phyloP scores from a whole-genome alignment of 2,113 vertebrate genomes.

The Scatophagus argus region DNA sequence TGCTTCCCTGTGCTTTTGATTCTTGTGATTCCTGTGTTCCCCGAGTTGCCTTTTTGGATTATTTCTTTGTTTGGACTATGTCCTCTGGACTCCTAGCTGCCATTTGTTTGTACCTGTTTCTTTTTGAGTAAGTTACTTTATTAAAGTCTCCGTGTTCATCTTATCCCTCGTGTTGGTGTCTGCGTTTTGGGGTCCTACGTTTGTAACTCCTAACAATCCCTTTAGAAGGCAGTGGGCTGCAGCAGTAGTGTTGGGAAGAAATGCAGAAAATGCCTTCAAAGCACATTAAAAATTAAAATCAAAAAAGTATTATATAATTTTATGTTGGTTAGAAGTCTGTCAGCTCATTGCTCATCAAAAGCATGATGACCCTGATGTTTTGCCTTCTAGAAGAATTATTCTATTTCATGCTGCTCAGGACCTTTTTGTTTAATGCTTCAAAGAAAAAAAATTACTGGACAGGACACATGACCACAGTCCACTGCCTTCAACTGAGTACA shows the following conservation, averaged over 20 bases:
- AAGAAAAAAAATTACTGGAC: background rate
- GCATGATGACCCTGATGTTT: background rate
- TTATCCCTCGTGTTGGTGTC: too few species aligned
- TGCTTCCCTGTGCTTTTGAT: too few species aligned
- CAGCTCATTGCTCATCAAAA: background rate
- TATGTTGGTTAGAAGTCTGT: slow-evolving; percentile 14
- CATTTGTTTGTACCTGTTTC: too few species aligned
- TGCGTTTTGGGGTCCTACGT: too few species aligned
- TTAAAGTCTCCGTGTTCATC: too few species aligned
- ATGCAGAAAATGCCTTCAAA: background rate
- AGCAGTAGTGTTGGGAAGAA: background rate
- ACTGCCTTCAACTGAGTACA: background rate
- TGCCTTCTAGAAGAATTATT: slow-evolving; percentile 9
- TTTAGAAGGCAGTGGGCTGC: slow-evolving; percentile 5
- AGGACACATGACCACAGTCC: background rate
- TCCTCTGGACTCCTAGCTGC: too few species aligned
- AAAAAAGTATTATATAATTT: background rate
- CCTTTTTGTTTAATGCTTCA: slow-evolving; percentile 6
- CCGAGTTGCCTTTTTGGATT: too few species aligned
- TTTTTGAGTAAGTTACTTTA: too few species aligned
- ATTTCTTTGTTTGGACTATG: too few species aligned
- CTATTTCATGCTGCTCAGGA: slow-evolving; percentile 22
- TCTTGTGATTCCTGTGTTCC: too few species aligned
- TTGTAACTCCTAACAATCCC: too few species aligned
- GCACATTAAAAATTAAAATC: background rate